phyloP scores from a whole-genome alignment of 2,888 invertebrate genomes.

The Caenorhabditis angaria region DNA sequence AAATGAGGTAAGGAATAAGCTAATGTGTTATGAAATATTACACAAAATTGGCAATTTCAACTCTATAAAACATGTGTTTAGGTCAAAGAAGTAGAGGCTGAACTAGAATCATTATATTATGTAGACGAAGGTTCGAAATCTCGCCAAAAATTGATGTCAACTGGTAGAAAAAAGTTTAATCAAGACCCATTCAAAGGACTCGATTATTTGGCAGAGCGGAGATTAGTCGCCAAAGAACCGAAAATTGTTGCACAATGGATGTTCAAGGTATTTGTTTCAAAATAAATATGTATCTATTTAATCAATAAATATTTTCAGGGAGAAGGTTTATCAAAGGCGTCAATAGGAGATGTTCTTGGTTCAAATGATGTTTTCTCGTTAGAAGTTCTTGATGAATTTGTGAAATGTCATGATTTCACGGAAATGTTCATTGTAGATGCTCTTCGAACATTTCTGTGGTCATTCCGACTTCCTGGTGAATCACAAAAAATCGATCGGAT shows the following conservation, averaged over 20 bases:
- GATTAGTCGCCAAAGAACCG: constrained; percentile 43
- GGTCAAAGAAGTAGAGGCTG: constrained; percentile 50
- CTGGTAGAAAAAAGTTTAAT: constrained; percentile 51
- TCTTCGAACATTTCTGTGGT: constrained; percentile 27
- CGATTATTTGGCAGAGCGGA: constrained; percentile 46
- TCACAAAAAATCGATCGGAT: constrained; percentile 58
- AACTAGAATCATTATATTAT: constrained; percentile 59
- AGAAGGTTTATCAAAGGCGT: constrained; percentile 53
- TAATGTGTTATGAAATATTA: neutral
- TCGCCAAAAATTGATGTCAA: constrained; percentile 37
- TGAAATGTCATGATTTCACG: constrained; percentile 46
- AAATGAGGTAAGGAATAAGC: constrained; percentile 40
- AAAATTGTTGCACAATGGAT: constrained; percentile 47
- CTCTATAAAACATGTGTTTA: no score
- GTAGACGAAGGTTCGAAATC: constrained; percentile 52
- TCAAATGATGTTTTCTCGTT: constrained; percentile 49
- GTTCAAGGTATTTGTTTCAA: constrained; percentile 7
- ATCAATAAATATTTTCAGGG: constrained; percentile 33
- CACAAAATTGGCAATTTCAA: constrained; percentile 8
- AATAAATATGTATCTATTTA: neutral
- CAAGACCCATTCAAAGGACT: constrained; percentile 47
- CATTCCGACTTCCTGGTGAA: constrained; percentile 59
- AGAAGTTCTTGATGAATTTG: constrained; percentile 46
- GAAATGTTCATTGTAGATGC: constrained; percentile 54
- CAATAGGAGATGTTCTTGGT: constrained; percentile 55